phyloP scores from a whole-genome alignment of 2,797 vertebrate genomes.

The Amblyraja radiata region DNA sequence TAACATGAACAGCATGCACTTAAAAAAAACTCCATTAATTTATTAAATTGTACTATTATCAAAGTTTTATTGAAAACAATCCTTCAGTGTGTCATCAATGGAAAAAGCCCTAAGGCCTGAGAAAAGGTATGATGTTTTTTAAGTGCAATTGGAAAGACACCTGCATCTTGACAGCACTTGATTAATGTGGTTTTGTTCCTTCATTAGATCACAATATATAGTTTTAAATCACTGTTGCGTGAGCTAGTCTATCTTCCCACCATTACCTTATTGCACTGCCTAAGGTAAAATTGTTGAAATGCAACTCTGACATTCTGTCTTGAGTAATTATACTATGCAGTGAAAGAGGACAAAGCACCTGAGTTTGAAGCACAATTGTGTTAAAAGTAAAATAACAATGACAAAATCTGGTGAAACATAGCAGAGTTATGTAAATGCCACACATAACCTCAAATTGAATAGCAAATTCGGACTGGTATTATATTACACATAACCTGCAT shows the following conservation, averaged over 20 bases:
- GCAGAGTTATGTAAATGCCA: background rate
- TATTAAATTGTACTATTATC: background rate
- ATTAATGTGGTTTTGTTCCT: constrained; percentile 27
- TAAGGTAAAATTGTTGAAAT: constrained; percentile 33
- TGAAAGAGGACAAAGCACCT: background rate
- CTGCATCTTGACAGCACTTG: constrained; percentile 27
- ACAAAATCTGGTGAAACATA: background rate
- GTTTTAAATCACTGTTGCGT: constrained; percentile 6
- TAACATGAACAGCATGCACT: background rate
- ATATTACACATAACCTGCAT: no score
- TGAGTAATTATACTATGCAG: constrained; percentile 11
- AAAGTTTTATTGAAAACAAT: background rate
- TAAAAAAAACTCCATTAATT: background rate
- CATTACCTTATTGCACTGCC: constrained; percentile 21
- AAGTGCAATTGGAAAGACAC: constrained; percentile 37
- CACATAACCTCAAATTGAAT: background rate
- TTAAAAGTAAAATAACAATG: background rate
- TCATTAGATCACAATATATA: constrained; percentile 38
- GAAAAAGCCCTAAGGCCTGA: background rate
- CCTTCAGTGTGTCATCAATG: constrained; percentile 6
- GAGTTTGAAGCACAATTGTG: background rate
- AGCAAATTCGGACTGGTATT: background rate
- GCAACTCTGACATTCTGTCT: constrained; percentile 18
- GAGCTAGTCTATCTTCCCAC: background rate
- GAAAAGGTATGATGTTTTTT: constrained; percentile 27